phyloP scores from a whole-genome alignment of 2,797 vertebrate genomes.

The Nannoperca australis region DNA sequence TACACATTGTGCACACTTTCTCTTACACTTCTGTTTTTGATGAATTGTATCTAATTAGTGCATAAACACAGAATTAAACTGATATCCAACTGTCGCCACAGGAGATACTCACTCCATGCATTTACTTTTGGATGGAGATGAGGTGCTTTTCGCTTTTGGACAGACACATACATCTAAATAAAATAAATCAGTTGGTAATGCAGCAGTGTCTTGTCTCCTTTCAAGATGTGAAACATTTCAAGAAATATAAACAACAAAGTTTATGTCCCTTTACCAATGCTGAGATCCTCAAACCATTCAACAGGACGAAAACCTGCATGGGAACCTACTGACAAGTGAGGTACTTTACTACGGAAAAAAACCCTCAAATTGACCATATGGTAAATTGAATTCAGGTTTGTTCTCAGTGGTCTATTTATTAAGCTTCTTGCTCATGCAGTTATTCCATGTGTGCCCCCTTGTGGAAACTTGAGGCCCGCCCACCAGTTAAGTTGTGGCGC shows the following conservation, averaged over 20 bases:
- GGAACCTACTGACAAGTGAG: neutral
- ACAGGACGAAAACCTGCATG: neutral
- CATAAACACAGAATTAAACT: neutral
- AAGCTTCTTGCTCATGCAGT: neutral
- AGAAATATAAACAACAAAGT: neutral
- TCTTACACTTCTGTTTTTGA: neutral
- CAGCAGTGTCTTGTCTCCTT: neutral
- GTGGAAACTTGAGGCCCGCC: constrained; percentile 15
- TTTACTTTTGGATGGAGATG: neutral
- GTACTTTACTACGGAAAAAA: neutral
- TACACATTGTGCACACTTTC: neutral
- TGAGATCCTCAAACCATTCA: neutral
- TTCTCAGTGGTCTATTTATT: neutral
- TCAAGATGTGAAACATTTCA: neutral
- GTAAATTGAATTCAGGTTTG: neutral
- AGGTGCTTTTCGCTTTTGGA: neutral
- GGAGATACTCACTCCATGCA: neutral
- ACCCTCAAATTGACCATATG: neutral
- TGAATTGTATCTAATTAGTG: neutral
- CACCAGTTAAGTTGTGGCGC: neutral
- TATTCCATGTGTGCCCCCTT: constrained; percentile 14
- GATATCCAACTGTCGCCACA: neutral
- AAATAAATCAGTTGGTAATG: neutral
- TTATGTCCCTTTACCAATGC: neutral
- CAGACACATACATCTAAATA: neutral